phyloP scores from a whole-genome alignment of 2,888 invertebrate genomes.

The Tachina grossa region DNA sequence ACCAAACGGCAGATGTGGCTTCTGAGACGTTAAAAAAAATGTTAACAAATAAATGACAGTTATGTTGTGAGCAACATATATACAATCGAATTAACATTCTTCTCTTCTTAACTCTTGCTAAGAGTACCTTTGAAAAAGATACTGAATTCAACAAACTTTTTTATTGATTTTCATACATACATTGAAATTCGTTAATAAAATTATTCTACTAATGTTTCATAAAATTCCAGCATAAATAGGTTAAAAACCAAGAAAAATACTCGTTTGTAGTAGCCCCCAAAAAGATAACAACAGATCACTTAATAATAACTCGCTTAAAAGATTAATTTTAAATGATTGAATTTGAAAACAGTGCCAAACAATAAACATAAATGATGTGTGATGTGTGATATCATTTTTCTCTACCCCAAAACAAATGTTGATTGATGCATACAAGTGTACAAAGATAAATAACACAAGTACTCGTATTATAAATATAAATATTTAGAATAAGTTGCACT shows the following conservation, averaged over 20 bases:
- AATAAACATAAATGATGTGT: slow-evolving; percentile 38
- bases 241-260: slow-evolving; percentile 9
- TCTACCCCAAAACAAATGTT: not conserved
- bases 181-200: too few relatives aligned
- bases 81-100: too few relatives aligned
- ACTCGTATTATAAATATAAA: not conserved
- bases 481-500: slow-evolving; percentile 38
- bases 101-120: too few relatives aligned
- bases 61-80: too few relatives aligned
- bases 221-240: not conserved
- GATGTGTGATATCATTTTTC: slow-evolving; percentile 4
- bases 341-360: slow-evolving; percentile 65
- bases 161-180: too few relatives aligned
- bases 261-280: not conserved
- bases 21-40: too few relatives aligned
- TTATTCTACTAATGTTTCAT: not conserved
- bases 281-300: not conserved
- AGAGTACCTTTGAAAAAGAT: too few relatives aligned
- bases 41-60: too few relatives aligned
- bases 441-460: not conserved
- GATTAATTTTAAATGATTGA: slow-evolving; percentile 49
- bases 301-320: slow-evolving; percentile 30
- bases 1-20: too few relatives aligned
- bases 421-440: slow-evolving; percentile 19
- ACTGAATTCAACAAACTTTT: too few relatives aligned